Percentiles rank a stretch among this genome's conserved stretches.
Evolutionary conservation across 2,888 invertebrate species (phyloP).

Genomic region (Agelastica alni): DNA sequence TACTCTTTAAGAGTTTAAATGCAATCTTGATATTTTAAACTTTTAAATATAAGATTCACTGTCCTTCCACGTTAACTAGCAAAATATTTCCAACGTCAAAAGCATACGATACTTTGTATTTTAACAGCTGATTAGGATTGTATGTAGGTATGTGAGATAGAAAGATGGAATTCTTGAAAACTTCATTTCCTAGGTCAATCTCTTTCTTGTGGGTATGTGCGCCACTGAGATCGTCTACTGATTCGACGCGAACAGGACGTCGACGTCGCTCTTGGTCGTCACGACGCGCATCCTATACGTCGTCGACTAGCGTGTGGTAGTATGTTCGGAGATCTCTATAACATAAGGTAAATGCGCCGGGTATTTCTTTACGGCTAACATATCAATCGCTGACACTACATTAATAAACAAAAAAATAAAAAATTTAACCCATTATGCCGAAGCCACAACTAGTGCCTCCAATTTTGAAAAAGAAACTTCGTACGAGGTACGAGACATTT

Average conservation of each 20-base stretch:
- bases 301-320: slow-evolving; percentile 52
- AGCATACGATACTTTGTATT: no score
- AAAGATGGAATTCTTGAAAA: background rate
- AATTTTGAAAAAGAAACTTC: slow-evolving; percentile 12
- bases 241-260: slow-evolving; percentile 43
- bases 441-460: slow-evolving; percentile 46
- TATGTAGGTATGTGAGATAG: no score
- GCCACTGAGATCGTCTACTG: slow-evolving; percentile 44
- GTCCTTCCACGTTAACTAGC: no score
- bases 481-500: slow-evolving; percentile 16
- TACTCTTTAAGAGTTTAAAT: no score
- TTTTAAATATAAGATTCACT: no score
- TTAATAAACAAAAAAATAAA: slow-evolving; percentile 32
- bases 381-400: slow-evolving; percentile 39
- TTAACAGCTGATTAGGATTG: no score
- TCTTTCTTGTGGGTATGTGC: slow-evolving; percentile 20
- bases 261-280: slow-evolving; percentile 38
- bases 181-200: background rate
- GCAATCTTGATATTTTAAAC: no score
- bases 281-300: slow-evolving; percentile 42
- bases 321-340: slow-evolving; percentile 49
- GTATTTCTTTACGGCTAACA: slow-evolving; percentile 46
- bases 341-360: slow-evolving; percentile 45
- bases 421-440: slow-evolving; percentile 36
- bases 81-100: no score